Evolutionary conservation across 2,797 vertebrate species (phyloP), one percentile per base, ranked within the genome.

Genomic region (Platalea minor): DNA sequence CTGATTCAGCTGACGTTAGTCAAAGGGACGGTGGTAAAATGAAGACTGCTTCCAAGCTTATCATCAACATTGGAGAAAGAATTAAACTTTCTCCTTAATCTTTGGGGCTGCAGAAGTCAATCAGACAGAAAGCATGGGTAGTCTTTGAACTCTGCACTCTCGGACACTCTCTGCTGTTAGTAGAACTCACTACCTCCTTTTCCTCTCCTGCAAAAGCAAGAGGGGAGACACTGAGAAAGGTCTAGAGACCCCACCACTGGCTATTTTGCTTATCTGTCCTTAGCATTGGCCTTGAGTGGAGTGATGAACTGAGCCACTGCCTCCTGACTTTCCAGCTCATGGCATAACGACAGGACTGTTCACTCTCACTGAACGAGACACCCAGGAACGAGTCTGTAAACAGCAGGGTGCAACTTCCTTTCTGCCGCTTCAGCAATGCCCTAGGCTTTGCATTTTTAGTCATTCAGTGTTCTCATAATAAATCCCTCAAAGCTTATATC

Each of bases 401-500:
- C 23, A 53, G 37, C 0, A 2, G 33, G 56, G 16, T 69, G 50
- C 67, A 78, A 61, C 28, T 87, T 94, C 31, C 43, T 75, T 72
- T 86, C 65, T 54, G 31, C 91, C 91, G 70, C 70, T 81, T 94
- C 72, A 59, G 35, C 79, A 89, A 33, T 31, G 61, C 31, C 53
- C 45, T 43, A 76, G 50, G 53, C 43, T 90, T 92, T 83, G n/a
- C 45, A 68, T 48, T 95, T 96, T 91, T 13, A 41, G 43, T 83
- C 46, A 41, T 85, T 85, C 57, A 19, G n/a, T 69, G 29, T 74
- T 95, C 54, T 87, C 15, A 8, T 54, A 87, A 76, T 61, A 80
- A 94, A 95, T 54, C 28, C 33, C 57, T 88, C 86, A 85, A 91
- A 74, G 10, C 84, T 91, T 84, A 28, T 51, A 88, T 81, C 50